A percentile compares a stretch with the other conserved stretches of the same genome.
Conservation (phyloP, 2,113 vertebrate genomes). For the Sterna hirundo region DNA sequence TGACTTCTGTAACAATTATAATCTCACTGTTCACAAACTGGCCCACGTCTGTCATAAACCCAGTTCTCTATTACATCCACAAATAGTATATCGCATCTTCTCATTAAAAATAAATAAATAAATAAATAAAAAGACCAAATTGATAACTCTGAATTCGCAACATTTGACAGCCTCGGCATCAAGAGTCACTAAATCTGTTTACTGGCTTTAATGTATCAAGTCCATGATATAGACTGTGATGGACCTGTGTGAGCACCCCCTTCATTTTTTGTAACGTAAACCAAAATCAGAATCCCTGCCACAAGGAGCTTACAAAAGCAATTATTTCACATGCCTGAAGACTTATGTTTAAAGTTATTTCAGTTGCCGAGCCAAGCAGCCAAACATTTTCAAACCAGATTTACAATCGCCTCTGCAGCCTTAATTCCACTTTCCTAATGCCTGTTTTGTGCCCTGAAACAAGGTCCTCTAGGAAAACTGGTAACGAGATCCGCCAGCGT, state of each 20-base stretch:
- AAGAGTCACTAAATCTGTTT: not conserved
- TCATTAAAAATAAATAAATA: not conserved
- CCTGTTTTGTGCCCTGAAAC: not conserved
- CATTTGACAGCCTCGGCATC: not conserved
- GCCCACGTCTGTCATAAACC: not conserved
- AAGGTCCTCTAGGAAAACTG: constrained; percentile 11
- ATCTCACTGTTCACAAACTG: not conserved
- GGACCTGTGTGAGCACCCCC: not conserved
- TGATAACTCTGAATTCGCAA: not conserved
- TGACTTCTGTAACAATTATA: not conserved
- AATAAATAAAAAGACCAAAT: not conserved
- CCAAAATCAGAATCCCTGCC: not conserved
- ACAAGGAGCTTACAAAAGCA: not conserved
- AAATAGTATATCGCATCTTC: not conserved
- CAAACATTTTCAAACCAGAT: not conserved
- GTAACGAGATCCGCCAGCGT: not conserved
- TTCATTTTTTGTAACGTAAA: not conserved
- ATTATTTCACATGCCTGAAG: not conserved
- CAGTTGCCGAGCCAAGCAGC: not conserved
- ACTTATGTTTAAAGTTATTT: not conserved
- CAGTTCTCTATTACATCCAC: not conserved
- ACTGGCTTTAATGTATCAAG: not conserved
- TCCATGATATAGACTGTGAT: accelerated
- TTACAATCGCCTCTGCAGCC: not conserved
- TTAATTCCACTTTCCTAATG: constrained; percentile 5